phyloP scores from a whole-genome alignment of 2,888 invertebrate species.

The Polyploca ridens region DNA sequence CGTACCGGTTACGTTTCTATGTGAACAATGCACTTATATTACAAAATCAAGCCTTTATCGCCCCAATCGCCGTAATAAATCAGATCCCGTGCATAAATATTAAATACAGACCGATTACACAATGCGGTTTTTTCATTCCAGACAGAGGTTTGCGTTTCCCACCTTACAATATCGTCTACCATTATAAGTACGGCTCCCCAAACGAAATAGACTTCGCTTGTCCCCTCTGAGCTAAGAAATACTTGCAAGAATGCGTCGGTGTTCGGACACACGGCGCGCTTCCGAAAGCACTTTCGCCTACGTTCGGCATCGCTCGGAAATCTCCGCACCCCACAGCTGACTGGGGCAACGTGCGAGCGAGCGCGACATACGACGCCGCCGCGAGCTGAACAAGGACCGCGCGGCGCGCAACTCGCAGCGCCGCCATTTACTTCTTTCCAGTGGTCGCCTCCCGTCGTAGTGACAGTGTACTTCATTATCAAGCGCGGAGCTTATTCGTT shows the following conservation, averaged over 20 bases:
- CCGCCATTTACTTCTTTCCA: conserved; percentile 81
- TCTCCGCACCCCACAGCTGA: conserved; percentile 81
- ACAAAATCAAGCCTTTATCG: conserved; percentile 9
- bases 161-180: not conserved
- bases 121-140: not conserved
- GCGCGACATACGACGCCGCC: conserved; percentile 39
- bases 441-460: conserved; percentile 73
- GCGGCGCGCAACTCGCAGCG: conserved; percentile 65
- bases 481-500: conserved; percentile 69
- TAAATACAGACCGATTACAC: not conserved
- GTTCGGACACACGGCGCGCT: conserved; percentile 55
- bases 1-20: not conserved
- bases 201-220: conserved; percentile 39
- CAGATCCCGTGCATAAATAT: not conserved
- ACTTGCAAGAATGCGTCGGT: conserved; percentile 58
- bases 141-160: not conserved
- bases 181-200: conserved; percentile 32
- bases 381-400: conserved; percentile 52
- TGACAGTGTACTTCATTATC: conserved; percentile 74
- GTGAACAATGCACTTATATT: not conserved
- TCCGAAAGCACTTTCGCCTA: conserved; percentile 79
- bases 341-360: conserved; percentile 63
- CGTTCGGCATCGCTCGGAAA: conserved; percentile 68
- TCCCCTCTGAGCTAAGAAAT: conserved; percentile 44
- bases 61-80: not conserved